Evolutionary conservation across 2,888 invertebrate species (phyloP).

Genomic region (Artemia sinica): DNA sequence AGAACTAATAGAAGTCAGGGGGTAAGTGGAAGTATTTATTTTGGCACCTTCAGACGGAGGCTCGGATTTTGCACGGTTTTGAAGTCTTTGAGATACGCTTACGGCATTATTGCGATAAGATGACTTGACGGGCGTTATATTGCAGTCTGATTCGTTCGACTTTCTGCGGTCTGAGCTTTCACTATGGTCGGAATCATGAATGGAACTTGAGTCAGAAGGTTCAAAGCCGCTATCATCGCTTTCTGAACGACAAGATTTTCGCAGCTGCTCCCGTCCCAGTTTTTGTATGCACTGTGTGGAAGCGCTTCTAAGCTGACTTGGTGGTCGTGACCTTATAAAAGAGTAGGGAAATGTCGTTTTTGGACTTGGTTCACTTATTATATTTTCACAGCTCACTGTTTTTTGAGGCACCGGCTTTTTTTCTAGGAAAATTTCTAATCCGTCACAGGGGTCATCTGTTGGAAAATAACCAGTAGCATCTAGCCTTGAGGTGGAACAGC

Average conservation of each 20-base stretch:
- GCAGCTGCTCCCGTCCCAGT: background rate
- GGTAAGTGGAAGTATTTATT: background rate
- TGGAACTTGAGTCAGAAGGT: constrained; percentile 25
- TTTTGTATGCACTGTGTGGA: constrained; percentile 7
- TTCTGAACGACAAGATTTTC: constrained; percentile 21
- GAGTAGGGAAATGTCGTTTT: constrained; percentile 10
- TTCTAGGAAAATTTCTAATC: constrained; percentile 11
- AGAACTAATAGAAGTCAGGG: background rate
- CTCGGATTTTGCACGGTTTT: background rate
- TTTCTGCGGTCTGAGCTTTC: constrained; percentile 17
- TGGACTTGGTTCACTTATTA: constrained; percentile 6
- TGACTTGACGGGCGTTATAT: too few species aligned
- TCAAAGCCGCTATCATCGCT: constrained; percentile 24
- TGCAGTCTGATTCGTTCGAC: background rate
- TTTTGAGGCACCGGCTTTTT: background rate
- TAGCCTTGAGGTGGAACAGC: constrained; percentile 1
- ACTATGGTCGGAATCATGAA: constrained; percentile 22
- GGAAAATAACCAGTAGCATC: background rate
- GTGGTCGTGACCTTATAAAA: background rate
- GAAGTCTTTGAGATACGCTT: too few species aligned
- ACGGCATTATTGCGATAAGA: too few species aligned
- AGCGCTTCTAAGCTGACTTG: background rate
- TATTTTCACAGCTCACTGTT: constrained; percentile 8
- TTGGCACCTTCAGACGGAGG: background rate
- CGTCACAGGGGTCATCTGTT: constrained; percentile 6